phyloP scores from a whole-genome alignment of 37 sponge, comb jelly and placozoan species.

The Ianthella basta region DNA sequence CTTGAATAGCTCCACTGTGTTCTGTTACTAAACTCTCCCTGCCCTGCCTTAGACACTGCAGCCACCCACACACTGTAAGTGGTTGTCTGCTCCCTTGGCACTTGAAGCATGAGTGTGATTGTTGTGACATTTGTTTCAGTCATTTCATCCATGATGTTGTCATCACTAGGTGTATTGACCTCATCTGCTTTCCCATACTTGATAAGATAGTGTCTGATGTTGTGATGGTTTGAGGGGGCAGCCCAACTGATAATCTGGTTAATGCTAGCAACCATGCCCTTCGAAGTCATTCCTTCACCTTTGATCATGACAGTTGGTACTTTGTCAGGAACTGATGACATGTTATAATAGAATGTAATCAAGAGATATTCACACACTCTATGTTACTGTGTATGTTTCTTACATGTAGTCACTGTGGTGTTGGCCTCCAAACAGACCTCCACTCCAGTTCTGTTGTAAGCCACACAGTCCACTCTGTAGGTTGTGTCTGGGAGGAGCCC shows the following conservation, averaged over 20 bases:
- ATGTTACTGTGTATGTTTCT: not conserved
- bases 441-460: not conserved
- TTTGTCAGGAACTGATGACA: not conserved
- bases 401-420: not conserved
- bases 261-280: not conserved
- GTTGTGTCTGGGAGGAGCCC: not conserved
- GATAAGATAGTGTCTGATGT: not conserved
- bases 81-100: not conserved
- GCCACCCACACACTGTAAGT: conserved; percentile 32
- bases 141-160: not conserved
- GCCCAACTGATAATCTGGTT: not conserved
- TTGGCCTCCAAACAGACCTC: conserved; percentile 5
- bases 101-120: not conserved
- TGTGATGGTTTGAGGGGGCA: not conserved
- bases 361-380: no score
- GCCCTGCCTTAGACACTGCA: conserved; percentile 15
- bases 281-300: not conserved
- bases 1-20: not conserved
- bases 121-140: not conserved
- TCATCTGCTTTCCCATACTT: not conserved
- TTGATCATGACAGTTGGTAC: not conserved
- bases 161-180: no score
- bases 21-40: not conserved
- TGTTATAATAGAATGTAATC: not conserved
- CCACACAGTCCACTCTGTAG: conserved; percentile 6